Evolutionary conservation across 2,113 vertebrate genomes (phyloP).

Genomic region (Mormoops blainvillei): DNA sequence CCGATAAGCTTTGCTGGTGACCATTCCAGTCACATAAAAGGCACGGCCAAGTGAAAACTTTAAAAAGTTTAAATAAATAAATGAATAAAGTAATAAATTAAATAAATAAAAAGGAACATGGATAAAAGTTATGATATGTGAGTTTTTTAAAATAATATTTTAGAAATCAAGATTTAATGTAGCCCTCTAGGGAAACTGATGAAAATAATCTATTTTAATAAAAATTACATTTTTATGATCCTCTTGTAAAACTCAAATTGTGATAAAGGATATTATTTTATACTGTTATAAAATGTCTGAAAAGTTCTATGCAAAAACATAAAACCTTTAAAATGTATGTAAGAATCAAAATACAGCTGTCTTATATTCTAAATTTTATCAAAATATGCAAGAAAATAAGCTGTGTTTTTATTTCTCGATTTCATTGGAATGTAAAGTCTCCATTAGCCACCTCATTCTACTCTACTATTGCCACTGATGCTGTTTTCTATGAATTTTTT

Average conservation of each 20-base stretch:
- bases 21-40: slow-evolving; percentile 4
- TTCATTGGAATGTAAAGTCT: neutral
- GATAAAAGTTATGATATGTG: neutral
- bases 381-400: neutral
- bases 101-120: neutral
- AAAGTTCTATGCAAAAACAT: neutral
- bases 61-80: neutral
- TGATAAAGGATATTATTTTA: neutral
- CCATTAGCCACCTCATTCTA: rapidly evolving
- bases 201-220: neutral
- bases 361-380: neutral
- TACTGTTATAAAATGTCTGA: neutral
- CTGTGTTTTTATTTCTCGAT: neutral
- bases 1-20: neutral
- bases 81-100: too few relatives aligned
- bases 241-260: neutral
- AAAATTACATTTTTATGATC: neutral
- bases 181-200: neutral
- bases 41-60: neutral
- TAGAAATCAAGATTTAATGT: neutral
- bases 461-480: neutral
- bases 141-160: neutral
- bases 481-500: neutral
- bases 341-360: neutral
- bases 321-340: neutral